Conservation (phyloP, 1,140 invertebrate genomes). For the Araneus ventricosus region DNA sequence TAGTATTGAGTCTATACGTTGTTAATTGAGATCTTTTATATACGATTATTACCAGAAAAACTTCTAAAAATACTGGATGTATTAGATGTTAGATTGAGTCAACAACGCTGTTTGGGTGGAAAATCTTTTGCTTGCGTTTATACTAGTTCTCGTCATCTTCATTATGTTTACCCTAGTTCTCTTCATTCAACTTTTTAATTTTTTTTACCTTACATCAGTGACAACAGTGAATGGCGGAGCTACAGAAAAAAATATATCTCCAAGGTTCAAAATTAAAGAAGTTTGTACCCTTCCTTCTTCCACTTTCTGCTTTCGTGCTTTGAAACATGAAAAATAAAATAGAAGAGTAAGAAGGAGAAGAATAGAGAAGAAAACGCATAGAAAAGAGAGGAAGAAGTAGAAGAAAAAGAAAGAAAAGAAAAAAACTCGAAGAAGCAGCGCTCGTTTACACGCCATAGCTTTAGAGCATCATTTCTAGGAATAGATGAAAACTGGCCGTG, state of each 20-base stretch:
- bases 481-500: slow-evolving; percentile 39
- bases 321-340: background rate
- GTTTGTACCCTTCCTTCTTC: slow-evolving; percentile 5
- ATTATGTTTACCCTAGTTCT: too few relatives aligned
- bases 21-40: too few relatives aligned
- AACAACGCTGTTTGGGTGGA: too few relatives aligned
- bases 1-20: too few relatives aligned
- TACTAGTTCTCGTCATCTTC: too few relatives aligned
- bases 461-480: slow-evolving; percentile 13
- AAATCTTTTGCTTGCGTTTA: too few relatives aligned
- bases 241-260: background rate
- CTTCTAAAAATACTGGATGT: too few relatives aligned
- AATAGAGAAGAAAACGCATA: background rate
- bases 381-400: background rate
- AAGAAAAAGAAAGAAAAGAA: background rate
- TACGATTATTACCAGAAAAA: too few relatives aligned
- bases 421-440: background rate
- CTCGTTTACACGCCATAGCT: slow-evolving; percentile 27
- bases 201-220: too few relatives aligned
- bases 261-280: background rate
- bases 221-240: background rate
- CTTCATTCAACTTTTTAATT: too few relatives aligned
- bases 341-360: background rate
- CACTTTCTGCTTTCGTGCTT: slow-evolving; percentile 19
- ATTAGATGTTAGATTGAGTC: too few relatives aligned